phyloP scores from a whole-genome alignment of 2,888 invertebrate genomes.

The Rhimphoctona megacephalus region DNA sequence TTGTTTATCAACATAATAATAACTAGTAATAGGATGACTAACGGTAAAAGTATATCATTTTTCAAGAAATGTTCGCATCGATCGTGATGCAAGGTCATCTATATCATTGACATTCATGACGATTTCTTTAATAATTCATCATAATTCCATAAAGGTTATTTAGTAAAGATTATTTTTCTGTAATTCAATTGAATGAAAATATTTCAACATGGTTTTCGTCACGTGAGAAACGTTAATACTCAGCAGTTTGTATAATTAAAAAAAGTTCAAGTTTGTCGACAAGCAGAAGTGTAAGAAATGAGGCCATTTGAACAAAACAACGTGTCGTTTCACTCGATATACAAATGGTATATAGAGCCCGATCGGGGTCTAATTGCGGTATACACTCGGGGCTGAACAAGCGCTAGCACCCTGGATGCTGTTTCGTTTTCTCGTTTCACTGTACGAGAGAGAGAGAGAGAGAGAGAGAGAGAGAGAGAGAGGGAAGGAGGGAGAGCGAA shows the following conservation, averaged over 20 bases:
- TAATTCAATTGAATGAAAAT: neutral
- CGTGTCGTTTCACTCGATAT: constrained; percentile 1
- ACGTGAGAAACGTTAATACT: neutral
- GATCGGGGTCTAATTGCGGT: constrained; percentile 71
- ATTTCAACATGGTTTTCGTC: neutral
- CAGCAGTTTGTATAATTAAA: neutral
- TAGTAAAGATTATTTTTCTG: neutral
- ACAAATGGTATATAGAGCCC: constrained; percentile 31
- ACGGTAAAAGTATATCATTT: neutral
- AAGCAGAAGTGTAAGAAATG: constrained; percentile 15
- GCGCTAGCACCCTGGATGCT: constrained; percentile 48
- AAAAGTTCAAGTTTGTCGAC: constrained; percentile 11
- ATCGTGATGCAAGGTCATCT: neutral
- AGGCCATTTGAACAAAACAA: constrained; percentile 19
- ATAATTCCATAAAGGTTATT: neutral
- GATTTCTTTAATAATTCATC: neutral
- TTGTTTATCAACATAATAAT: neutral
- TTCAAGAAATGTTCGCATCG: neutral
- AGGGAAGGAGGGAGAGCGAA: constrained; percentile 23
- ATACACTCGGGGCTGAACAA: constrained; percentile 46
- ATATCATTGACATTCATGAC: neutral
- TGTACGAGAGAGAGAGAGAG: constrained; percentile 14
- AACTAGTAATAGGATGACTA: neutral
- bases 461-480: constrained; percentile 14
- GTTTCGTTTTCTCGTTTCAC: constrained; percentile 45